Conservation (phyloP, 2,113 vertebrate species). For the Xenopus laevis region DNA sequence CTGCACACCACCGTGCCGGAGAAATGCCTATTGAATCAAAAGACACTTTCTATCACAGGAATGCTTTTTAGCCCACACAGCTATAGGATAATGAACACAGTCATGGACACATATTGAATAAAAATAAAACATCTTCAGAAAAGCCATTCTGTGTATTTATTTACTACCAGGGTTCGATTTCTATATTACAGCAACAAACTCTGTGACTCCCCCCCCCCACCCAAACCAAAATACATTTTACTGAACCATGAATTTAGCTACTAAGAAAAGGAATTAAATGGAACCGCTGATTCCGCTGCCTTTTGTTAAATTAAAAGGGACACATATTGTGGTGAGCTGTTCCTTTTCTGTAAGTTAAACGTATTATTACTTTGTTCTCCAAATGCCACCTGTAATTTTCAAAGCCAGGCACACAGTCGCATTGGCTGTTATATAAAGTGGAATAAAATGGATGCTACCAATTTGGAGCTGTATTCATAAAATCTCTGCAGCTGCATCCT, state of each 20-base stretch:
- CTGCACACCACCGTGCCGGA: background rate
- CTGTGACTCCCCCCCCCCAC: background rate
- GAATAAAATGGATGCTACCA: background rate
- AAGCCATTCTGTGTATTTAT: background rate
- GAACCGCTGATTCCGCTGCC: slow-evolving; percentile 4
- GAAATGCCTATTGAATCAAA: background rate
- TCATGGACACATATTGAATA: background rate
- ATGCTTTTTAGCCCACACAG: slow-evolving; percentile 1
- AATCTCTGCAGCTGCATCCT: background rate
- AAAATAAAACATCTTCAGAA: background rate
- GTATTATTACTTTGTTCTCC: slow-evolving; percentile 2
- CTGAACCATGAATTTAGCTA: slow-evolving; percentile 9
- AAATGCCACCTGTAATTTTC: slow-evolving; percentile 22
- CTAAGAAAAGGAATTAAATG: slow-evolving; percentile 26
- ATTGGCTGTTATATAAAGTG: background rate
- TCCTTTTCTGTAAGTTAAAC: slow-evolving; percentile 23
- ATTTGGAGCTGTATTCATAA: background rate
- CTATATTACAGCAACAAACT: background rate
- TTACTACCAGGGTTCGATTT: background rate
- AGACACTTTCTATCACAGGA: background rate
- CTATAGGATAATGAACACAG: background rate
- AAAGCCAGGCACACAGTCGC: background rate
- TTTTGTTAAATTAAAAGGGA: slow-evolving; percentile 27
- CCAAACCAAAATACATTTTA: slow-evolving; percentile 13
- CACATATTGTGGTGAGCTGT: slow-evolving; percentile 12